phyloP scores from a whole-genome alignment of 2,113 vertebrate genomes.

The Calyptommatus sinebrachiatus region DNA sequence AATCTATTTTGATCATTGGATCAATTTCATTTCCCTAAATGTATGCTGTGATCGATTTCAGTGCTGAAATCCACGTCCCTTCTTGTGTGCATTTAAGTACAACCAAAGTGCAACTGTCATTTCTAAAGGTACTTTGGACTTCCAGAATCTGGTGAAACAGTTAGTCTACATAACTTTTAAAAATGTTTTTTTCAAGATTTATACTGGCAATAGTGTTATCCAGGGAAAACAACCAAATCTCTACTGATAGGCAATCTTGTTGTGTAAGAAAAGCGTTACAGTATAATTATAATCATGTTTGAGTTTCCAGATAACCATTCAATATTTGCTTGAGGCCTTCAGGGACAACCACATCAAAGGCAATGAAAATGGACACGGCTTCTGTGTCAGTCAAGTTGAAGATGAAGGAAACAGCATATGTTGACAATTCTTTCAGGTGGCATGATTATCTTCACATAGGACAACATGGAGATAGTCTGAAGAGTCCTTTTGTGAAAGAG shows the following conservation, averaged over 20 bases:
- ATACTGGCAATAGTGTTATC: background rate
- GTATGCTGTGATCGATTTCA: no score
- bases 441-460: no score
- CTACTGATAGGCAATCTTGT: background rate
- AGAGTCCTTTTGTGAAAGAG: no score
- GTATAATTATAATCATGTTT: background rate
- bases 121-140: background rate
- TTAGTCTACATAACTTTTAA: background rate
- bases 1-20: no score
- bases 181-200: background rate
- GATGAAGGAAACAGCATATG: no score
- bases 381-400: no score
- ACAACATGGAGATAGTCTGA: no score
- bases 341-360: no score
- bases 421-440: no score
- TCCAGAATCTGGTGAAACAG: rapidly evolving
- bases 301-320: slow-evolving; percentile 20
- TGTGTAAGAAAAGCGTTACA: background rate
- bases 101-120: background rate
- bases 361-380: no score
- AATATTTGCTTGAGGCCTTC: slow-evolving; percentile 1
- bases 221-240: no score
- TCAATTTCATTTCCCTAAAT: no score
- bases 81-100: background rate
- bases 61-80: background rate